Percentiles rank a stretch among this genome's conserved stretches.
phyloP scores from a whole-genome alignment of 2,113 vertebrate species.

The Nothocercus nigrocapillus region DNA sequence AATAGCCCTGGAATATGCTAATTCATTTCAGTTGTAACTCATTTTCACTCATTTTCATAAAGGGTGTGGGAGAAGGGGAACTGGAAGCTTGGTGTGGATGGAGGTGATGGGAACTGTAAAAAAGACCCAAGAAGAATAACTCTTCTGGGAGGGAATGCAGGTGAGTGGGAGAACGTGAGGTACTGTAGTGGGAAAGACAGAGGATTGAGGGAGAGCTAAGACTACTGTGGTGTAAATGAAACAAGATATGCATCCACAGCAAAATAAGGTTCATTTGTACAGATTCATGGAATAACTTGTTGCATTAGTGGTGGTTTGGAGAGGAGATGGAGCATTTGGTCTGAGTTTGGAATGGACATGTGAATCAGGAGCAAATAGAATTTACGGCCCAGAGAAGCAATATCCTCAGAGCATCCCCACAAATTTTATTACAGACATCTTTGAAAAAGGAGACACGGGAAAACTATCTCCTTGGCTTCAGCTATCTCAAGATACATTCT shows the following conservation, averaged over 20 bases:
- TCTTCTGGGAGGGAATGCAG: neutral
- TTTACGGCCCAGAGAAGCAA: constrained; percentile 9
- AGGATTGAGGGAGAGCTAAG: neutral
- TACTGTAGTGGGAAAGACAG: neutral
- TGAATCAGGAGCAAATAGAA: neutral
- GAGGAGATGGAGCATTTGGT: neutral
- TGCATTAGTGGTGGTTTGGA: constrained; percentile 28
- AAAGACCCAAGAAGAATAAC: neutral
- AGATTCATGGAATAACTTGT: neutral
- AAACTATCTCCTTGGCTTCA: constrained; percentile 22
- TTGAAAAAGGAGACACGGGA: neutral
- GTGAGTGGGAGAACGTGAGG: neutral
- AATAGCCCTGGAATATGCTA: neutral
- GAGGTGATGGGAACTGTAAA: fast-evolving
- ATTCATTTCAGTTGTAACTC: neutral
- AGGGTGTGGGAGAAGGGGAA: neutral
- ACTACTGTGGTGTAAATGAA: neutral
- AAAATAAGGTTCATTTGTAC: neutral
- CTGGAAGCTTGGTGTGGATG: neutral
- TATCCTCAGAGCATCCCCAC: constrained; percentile 29
- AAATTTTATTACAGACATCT: constrained; percentile 13
- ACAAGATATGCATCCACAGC: neutral
- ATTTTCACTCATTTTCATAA: neutral
- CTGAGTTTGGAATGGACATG: constrained; percentile 8
- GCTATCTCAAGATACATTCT: neutral